These are phyloP conservation scores for Grallaria varia DNA, from an alignment of 2,113 vertebrate genomes.

Conservation along the genomic window DNA sequence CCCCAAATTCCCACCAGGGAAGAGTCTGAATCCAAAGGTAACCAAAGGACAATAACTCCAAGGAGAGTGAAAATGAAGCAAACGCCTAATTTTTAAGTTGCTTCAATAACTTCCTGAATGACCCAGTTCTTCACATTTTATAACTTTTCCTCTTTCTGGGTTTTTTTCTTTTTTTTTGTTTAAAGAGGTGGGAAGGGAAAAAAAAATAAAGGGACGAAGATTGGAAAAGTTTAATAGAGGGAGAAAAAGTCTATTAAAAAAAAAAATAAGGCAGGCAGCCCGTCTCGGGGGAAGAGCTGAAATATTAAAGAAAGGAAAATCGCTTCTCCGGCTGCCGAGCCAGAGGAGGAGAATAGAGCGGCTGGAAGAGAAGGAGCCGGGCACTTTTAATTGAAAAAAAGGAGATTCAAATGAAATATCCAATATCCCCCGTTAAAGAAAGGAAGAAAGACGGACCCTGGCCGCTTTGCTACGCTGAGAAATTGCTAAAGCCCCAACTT, in stretches of 20 bases:
- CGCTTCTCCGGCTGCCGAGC: slow-evolving; percentile 35
- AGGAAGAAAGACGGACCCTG: slow-evolving; percentile 43
- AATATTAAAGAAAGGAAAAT: slow-evolving; percentile 64
- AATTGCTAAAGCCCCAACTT: slow-evolving; percentile 50
- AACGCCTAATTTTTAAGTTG: background rate
- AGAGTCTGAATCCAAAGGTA: background rate
- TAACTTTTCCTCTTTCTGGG: background rate
- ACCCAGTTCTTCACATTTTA: slow-evolving; percentile 6
- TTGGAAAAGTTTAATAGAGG: slow-evolving; percentile 63
- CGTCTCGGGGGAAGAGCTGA: slow-evolving; percentile 42
- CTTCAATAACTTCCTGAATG: slow-evolving; percentile 33
- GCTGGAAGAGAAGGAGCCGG: slow-evolving; percentile 38
- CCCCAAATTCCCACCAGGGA: background rate
- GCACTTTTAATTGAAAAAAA: slow-evolving; percentile 64
- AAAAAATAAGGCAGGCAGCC: background rate
- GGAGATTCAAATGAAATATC: slow-evolving; percentile 67
- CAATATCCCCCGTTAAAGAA: slow-evolving; percentile 57
- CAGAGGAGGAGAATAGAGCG: slow-evolving; percentile 28
- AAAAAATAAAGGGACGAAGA: slow-evolving; percentile 14
- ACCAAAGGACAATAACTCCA: background rate
- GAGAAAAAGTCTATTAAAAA: slow-evolving; percentile 52
- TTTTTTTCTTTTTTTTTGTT: background rate
- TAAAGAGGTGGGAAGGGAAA: slow-evolving; percentile 1
- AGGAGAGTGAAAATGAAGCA: background rate
- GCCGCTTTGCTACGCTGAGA: background rate